Base-by-base conservation (phyloP, 1,140 invertebrate genomes). In the Brachionus rubens region DNA sequence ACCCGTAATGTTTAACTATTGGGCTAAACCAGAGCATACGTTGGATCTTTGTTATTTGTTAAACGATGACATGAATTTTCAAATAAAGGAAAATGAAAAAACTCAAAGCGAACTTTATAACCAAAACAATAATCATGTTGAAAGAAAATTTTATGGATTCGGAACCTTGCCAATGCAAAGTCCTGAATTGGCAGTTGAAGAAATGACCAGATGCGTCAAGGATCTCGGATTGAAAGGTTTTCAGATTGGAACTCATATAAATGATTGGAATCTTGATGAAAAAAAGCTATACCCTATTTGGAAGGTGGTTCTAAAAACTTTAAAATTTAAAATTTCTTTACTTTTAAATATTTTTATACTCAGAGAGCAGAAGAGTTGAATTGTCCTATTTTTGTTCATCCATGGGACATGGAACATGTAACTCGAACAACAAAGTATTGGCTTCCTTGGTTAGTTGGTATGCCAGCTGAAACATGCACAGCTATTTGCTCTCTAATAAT, bases 1-100 rank as follows among this genome's bases (percentile, higher is more conserved):
- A 3, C 88, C 88, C 12, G 88, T 89, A 12, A 89, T 89, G 88
- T 89, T 89, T 79, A 87, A 82, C 77, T 89, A 89, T 80, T 89
- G 88, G 87, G 88, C 88, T 1, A 87, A 89, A 80, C 82, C 87
- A 12, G 83, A 84, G 62, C 84, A 89, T 80, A 85, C 87, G 0
- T 79, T 87, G 12, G 85, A 88, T 78, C 78, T 89, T 0, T 83
- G 83, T 78, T 80, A 84, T 56, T 80, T 87, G 28, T 76, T 89
- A 12, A 89, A 89, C 78, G 84, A 89, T 78, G 83, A 89, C 79
- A 77, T 89, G 10, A 85, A 86, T 14, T 76, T 79, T 4, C 83
- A 84, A 21, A 86, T 88, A 19, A 78, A 77, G 5, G 80, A 84
- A 70, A 79, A 86, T 78, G 87, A 88, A 3, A 77, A 80, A n/a